Conservation (phyloP, 2,888 invertebrate genomes). For the Stenodera caucasica region DNA sequence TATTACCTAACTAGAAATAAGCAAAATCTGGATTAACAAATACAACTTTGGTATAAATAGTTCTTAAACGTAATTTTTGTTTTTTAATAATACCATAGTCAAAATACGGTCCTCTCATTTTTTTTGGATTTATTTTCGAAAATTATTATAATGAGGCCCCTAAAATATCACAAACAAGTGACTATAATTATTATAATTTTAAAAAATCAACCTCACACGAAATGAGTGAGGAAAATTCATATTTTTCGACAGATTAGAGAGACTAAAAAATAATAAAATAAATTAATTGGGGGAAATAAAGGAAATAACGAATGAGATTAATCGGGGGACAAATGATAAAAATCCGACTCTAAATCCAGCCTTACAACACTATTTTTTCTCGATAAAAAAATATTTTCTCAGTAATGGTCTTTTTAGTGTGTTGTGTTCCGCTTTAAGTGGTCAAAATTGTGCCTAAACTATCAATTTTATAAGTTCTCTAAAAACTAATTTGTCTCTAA, state of each 20-base stretch:
- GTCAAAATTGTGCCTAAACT: constrained; percentile 4
- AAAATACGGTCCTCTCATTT: constrained; percentile 1
- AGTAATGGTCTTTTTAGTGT: neutral
- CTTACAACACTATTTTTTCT: neutral
- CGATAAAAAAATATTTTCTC: neutral
- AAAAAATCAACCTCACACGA: too few relatives aligned
- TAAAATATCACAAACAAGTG: constrained; percentile 30
- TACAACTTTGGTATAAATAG: constrained; percentile 9
- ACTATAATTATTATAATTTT: constrained; percentile 21
- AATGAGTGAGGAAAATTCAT: too few relatives aligned
- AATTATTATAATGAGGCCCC: constrained; percentile 17
- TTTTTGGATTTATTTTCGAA: neutral
- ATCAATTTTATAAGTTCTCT: neutral
- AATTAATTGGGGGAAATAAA: neutral
- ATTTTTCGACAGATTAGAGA: too few relatives aligned
- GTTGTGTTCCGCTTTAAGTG: neutral
- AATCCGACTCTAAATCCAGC: neutral
- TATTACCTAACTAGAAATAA: neutral
- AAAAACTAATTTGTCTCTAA: neutral
- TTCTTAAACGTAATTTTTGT: neutral
- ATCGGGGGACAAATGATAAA: neutral
- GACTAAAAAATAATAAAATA: neutral
- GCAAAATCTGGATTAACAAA: constrained; percentile 5
- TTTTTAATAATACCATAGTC: constrained; percentile 6
- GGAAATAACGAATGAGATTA: constrained; percentile 2